These are phyloP conservation scores for Diaphora mendica DNA, from an alignment of 2,888 invertebrate genomes.

Conservation along the genomic window DNA sequence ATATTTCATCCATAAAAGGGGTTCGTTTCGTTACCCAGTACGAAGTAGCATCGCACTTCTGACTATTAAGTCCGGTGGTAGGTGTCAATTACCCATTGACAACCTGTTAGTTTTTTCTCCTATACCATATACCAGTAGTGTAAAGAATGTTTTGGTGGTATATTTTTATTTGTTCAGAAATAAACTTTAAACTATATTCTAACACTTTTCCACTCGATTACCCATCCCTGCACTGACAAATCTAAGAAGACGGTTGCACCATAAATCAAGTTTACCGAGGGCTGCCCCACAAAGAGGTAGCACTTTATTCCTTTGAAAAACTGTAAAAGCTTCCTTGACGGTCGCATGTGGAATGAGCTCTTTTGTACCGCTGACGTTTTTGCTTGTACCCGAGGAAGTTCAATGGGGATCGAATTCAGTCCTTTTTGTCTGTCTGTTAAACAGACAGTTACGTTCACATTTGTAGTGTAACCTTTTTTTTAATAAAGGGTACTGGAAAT, in stretches of 20 bases:
- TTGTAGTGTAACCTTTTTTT: slow-evolving; percentile 19
- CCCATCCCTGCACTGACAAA: slow-evolving; percentile 56
- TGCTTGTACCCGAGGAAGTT: slow-evolving; percentile 50
- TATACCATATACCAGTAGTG: too few species aligned
- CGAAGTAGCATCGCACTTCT: too few species aligned
- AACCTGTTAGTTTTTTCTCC: too few species aligned
- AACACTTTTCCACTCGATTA: slow-evolving; percentile 22
- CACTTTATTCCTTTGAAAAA: slow-evolving; percentile 72
- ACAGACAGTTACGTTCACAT: slow-evolving; percentile 25
- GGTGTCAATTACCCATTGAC: too few species aligned
- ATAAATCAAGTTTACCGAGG: slow-evolving; percentile 73
- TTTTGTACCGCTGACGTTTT: slow-evolving; percentile 66
- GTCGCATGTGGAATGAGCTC: slow-evolving; percentile 65
- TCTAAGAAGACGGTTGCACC: slow-evolving; percentile 66
- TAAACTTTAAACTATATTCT: neutral
- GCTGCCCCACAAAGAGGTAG: slow-evolving; percentile 58
- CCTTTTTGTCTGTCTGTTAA: slow-evolving; percentile 32
- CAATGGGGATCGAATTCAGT: slow-evolving; percentile 51
- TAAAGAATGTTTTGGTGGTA: too few species aligned
- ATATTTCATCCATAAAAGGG: too few species aligned
- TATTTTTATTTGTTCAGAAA: too few species aligned
- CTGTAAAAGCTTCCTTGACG: slow-evolving; percentile 67
- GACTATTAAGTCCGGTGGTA: too few species aligned
- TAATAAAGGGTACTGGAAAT: slow-evolving; percentile 13
- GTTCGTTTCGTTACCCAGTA: too few species aligned